A percentile compares a stretch with the other conserved stretches of the same genome.
Evolutionary conservation across 1,140 invertebrate species (phyloP).

Genomic region (Dreissena rostriformis): DNA sequence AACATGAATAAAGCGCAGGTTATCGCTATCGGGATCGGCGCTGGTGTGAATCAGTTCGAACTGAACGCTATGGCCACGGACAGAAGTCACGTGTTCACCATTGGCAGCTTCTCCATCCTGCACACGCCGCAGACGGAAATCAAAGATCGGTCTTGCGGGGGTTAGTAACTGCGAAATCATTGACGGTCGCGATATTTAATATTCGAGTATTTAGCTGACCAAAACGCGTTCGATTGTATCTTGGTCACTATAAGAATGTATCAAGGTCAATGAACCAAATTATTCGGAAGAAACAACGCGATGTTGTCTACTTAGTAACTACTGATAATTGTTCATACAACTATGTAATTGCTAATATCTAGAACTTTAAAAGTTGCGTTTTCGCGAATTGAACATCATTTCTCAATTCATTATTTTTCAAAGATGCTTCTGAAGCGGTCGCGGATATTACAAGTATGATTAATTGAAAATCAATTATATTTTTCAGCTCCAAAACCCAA

Average conservation of each 20-base stretch:
- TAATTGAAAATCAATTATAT: too few species aligned
- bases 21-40: slow-evolving; percentile 62
- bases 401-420: too few species aligned
- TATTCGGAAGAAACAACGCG: not conserved
- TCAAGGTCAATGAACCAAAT: not conserved
- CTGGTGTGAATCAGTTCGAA: slow-evolving; percentile 43
- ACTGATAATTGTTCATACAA: not conserved
- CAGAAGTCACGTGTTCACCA: slow-evolving; percentile 55
- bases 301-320: not conserved
- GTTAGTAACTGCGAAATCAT: too few species aligned
- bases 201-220: not conserved
- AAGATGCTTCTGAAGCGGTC: too few species aligned
- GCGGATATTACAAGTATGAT: too few species aligned
- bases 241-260: too few species aligned
- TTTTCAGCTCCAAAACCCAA: not conserved
- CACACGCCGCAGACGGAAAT: slow-evolving; percentile 55
- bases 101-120: slow-evolving; percentile 61
- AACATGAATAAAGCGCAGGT: slow-evolving; percentile 42
- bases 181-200: not conserved
- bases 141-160: slow-evolving; percentile 51
- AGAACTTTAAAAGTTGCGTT: not conserved
- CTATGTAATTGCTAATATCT: too few species aligned
- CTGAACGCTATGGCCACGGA: slow-evolving; percentile 59
- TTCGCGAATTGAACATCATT: too few species aligned
- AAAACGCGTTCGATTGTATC: too few species aligned